Evolutionary conservation across 2,888 invertebrate species (phyloP).

Genomic region (Lasioglossum morio): DNA sequence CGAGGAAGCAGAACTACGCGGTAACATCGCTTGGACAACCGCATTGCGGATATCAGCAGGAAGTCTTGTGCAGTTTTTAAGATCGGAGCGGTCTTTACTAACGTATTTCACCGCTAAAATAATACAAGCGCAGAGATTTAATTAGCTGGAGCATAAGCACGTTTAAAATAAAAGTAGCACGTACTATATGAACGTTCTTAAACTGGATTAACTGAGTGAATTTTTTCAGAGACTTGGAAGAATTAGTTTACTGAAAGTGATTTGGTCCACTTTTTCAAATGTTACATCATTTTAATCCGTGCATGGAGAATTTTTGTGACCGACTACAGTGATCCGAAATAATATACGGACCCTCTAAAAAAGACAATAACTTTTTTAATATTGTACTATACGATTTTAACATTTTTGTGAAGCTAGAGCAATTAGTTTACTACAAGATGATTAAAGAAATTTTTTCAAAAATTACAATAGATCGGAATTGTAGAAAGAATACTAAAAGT

Average conservation of each 20-base stretch:
- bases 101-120: neutral
- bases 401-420: no score
- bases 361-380: no score
- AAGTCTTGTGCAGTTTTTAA: constrained; percentile 32
- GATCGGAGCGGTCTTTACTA: neutral
- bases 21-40: constrained; percentile 24
- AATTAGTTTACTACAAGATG: no score
- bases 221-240: neutral
- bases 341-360: no score
- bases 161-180: neutral
- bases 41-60: constrained; percentile 48
- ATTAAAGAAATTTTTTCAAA: no score
- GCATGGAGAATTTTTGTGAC: neutral
- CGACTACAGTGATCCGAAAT: no score
- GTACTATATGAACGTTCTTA: neutral
- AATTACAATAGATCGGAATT: no score
- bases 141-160: neutral
- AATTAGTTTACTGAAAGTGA: neutral
- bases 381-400: no score
- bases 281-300: neutral
- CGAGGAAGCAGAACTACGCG: constrained; percentile 22
- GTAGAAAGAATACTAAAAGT: no score
- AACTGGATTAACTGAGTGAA: neutral
- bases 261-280: neutral
- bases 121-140: neutral